phyloP scores from a whole-genome alignment of 1,140 invertebrate genomes.

The Aradophagus sp. region DNA sequence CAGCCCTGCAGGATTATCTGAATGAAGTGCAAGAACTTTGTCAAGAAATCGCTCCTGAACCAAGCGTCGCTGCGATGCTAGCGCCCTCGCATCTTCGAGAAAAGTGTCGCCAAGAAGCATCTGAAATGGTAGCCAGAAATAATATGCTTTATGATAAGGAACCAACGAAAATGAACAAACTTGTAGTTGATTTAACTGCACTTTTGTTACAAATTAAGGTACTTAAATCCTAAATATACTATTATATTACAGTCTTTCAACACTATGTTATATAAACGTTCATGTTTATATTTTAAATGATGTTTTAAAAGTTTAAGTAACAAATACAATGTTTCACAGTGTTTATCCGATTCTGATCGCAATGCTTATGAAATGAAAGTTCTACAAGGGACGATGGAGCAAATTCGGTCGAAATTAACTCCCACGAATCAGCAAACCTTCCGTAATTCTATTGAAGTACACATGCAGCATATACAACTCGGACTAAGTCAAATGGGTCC shows the following conservation, averaged over 20 bases:
- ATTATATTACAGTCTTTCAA: too few species aligned
- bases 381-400: slow-evolving; percentile 91
- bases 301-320: too few species aligned
- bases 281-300: too few species aligned
- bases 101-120: slow-evolving; percentile 89
- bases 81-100: slow-evolving; percentile 90
- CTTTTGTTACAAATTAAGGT: slow-evolving; percentile 94
- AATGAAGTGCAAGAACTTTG: slow-evolving; percentile 89
- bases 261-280: too few species aligned
- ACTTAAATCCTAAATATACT: too few species aligned
- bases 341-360: slow-evolving; percentile 90
- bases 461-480: slow-evolving; percentile 93
- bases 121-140: slow-evolving; percentile 85
- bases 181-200: slow-evolving; percentile 92
- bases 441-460: slow-evolving; percentile 92
- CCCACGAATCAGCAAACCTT: slow-evolving; percentile 87
- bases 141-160: slow-evolving; percentile 78
- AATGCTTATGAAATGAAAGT: slow-evolving; percentile 95
- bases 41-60: slow-evolving; percentile 90
- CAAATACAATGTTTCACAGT: slow-evolving; percentile 73
- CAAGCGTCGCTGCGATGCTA: slow-evolving; percentile 89
- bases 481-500: slow-evolving; percentile 80
- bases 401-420: slow-evolving; percentile 88
- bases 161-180: slow-evolving; percentile 80
- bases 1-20: slow-evolving; percentile 89